Evolutionary conservation across 2,888 invertebrate genomes (phyloP), one percentile per base, ranked within the genome.

Genomic region (Aradus depressus): DNA sequence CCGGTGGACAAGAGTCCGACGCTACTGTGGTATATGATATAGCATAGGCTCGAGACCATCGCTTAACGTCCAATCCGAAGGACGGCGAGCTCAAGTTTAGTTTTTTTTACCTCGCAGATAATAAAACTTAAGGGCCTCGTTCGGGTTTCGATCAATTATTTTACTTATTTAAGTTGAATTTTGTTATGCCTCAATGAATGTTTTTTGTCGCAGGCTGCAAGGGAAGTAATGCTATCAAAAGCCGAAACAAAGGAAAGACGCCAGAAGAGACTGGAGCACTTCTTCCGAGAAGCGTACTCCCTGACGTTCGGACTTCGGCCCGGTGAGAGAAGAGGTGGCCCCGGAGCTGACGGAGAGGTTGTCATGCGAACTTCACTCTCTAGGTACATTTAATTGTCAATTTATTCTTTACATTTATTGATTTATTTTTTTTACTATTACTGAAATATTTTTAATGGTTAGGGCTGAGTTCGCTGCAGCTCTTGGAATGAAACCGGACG

Each of bases 221-320:
- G 89, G 25, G 92, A 92, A 60, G 79, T 87, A 57, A 87, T 93
- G 76, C 67, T 92, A 50, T 84, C 87, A 6, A 85, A 89, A 63
- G 92, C 92, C 6, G 95, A 95, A 69, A 95, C 95, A 1, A 82
- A 90, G 60, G 92, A 93, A 64, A 75, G 93, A 5, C 70, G 95
- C n/a, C 92, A 95, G 66, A 84, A 86, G 62, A 82, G 89, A 59
- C 68, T 96, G 48, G 95, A 95, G 66, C 71, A 92, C 71, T 96
- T 96, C 74, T 96, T 96, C 70, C 75, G 95, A 54, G 93, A 95
- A 71, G 95, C 93, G 0, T 95, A 95, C 63, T 90, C 92, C 0
- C 72, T 93, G 53, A 92, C 92, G 0, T 92, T 93, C 65, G 92
- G 92, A 0, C 68, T 92, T 4, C 71, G 85, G 42, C 91, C 91